Base-by-base conservation (phyloP, 2,113 vertebrate species). In the Dicaeum eximium region DNA sequence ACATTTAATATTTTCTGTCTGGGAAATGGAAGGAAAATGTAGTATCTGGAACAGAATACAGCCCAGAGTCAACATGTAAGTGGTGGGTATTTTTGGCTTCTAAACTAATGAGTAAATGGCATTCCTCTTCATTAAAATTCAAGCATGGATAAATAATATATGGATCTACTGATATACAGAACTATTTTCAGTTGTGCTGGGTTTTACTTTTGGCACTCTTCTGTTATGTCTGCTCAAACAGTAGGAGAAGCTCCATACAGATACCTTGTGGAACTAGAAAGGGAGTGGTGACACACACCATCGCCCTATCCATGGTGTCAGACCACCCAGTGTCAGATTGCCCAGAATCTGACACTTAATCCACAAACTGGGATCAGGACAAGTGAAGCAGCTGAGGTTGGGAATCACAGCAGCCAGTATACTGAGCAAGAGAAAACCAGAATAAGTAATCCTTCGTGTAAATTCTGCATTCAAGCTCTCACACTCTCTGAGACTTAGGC, bases 131-230 rank as follows among this genome's bases (percentile, higher is more conserved):
- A 83, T 94, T 94, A 96, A 87, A 37, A 88, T 90, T 96, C 95
- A 94, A 70, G 51, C 15, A 45, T 37, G 47, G 54, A 92, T 90
- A 90, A 94, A 94, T 95, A 95, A 95, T 94, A 44, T 50, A 95
- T 87, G 80, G 53, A 51, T 67, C 40, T 66, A 88, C 50, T 20
- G 64, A 90, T 71, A 92, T 11, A 74, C 18, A 51, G 62, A 80
- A 80, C 47, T 94, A 88, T 94, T 80, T 51, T 70, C 47, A 87
- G 74, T 74, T 70, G 24, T 45, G 58, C 51, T 87, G 81, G 28
- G 21, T 77, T 95, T 93, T 86, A 77, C 60, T 88, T 91, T 86
- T 58, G 40, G 37, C 31, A 42, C 10, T 90, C 6, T 82, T 71
- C 57, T 72, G 20, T 51, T 80, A 73, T 7, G 6, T 38, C 48